Base-by-base conservation (phyloP, 2,888 invertebrate genomes). In the Cerastoderma edule region DNA sequence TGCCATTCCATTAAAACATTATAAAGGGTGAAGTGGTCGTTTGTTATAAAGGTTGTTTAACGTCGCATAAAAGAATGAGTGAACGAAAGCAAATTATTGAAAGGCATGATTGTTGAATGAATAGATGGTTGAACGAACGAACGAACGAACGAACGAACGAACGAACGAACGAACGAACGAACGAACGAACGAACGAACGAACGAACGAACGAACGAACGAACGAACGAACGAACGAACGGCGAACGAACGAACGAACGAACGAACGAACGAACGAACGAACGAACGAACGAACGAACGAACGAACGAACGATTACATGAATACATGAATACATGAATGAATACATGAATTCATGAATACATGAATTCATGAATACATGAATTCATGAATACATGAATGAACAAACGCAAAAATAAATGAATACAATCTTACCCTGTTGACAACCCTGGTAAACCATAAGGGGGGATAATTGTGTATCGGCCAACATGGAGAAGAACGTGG, bases 131-230 rank as follows among this genome's bases (percentile, higher is more conserved):
- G n/a, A n/a, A n/a, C n/a, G n/a, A 44, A 44, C 19, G 8, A 33
- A 64, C 19, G 28, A 64, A 64, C n/a, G 24, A 64, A 64, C 5
- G 24, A 64, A 64, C 6, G 39, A 64, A 64, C 8, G 10, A 64
- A 33, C 5, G n/a, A 33, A 64, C 19, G 22, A 5, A 64, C 19
- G 10, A 33, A 64, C 19, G 24, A 64, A 33, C 19, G 22, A n/a
- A 33, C 32, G 39, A 33, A 64, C n/a, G 39, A 33, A n/a, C n/a
- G 39, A 33, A 64, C 8, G 28, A 64, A 33, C 13, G 39, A 64
- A 33, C 8, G 28, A 64, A 33, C 5, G 28, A 35, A n/a, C n/a
- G 13, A 44, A 44, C 5, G 22, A 27, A 27, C 8, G 22, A 44
- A 44, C 8, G 22, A 44, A 44, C 6, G 22, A 27, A 44, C 8